Percentiles rank a stretch among this genome's conserved stretches.
Conservation (phyloP, 2,113 vertebrate species). For the Larimichthys polyactis region DNA sequence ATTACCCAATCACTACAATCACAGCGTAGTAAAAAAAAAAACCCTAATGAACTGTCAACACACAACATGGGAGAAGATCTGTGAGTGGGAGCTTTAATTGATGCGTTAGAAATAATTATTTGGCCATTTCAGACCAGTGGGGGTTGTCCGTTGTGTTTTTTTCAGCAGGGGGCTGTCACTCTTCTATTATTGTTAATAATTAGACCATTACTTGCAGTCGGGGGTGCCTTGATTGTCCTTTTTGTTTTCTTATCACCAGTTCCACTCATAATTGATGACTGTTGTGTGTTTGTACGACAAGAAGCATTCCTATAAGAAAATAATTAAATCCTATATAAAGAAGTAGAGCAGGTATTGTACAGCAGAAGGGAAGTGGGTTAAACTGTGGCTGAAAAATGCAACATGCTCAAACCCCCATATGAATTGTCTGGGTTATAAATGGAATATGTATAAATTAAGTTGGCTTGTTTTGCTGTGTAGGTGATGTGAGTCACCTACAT, state of each 20-base stretch:
- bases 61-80: slow-evolving; percentile 38
- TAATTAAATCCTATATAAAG: not conserved
- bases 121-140: slow-evolving; percentile 44
- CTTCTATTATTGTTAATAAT: slow-evolving; percentile 40
- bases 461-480: slow-evolving; percentile 1
- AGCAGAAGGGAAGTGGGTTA: slow-evolving; percentile 9
- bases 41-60: slow-evolving; percentile 54
- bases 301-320: not conserved
- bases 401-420: slow-evolving; percentile 5
- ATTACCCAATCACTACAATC: slow-evolving; percentile 47
- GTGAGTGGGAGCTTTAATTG: slow-evolving; percentile 45
- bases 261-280: slow-evolving; percentile 29
- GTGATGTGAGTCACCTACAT: slow-evolving; percentile 9
- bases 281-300: not conserved
- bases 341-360: not conserved
- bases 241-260: slow-evolving; percentile 32
- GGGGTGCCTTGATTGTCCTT: not conserved
- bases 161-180: slow-evolving; percentile 30
- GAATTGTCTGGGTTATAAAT: slow-evolving; percentile 27
- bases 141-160: slow-evolving; percentile 22
- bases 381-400: slow-evolving; percentile 19
- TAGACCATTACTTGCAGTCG: slow-evolving; percentile 27
- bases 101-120: slow-evolving; percentile 71
- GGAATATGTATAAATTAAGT: not conserved
- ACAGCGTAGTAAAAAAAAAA: slow-evolving; percentile 31